Evolutionary conservation across 2,797 vertebrate genomes (phyloP).

Genomic region (Thamnophis elegans): DNA sequence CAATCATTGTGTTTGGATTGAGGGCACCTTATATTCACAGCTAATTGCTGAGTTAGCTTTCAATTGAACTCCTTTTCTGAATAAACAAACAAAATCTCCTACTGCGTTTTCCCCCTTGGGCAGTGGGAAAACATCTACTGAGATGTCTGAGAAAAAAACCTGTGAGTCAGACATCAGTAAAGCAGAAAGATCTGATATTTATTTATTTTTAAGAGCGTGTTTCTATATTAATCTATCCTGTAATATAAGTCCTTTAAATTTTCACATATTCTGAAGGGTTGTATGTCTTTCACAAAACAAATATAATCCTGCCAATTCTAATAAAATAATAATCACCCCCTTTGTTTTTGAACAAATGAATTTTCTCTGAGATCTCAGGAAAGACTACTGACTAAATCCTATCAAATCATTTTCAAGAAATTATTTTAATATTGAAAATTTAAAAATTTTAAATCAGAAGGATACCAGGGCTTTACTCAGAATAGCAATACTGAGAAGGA

Average conservation of each 20-base stretch:
- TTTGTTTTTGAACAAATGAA: not conserved
- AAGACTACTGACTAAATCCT: not conserved
- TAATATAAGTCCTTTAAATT: not conserved
- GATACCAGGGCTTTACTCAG: conserved; percentile 30
- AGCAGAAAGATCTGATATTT: conserved; percentile 5
- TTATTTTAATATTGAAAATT: not conserved
- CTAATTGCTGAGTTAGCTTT: conserved; percentile 59
- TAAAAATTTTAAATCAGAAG: not conserved
- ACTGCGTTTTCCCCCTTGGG: conserved; percentile 42
- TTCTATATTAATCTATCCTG: not conserved
- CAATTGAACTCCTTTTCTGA: conserved; percentile 62
- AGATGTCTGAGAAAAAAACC: not conserved
- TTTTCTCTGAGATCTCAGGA: not conserved
- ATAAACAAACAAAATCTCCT: conserved; percentile 52
- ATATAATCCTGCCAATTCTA: not conserved
- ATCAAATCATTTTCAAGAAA: not conserved
- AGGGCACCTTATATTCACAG: not conserved
- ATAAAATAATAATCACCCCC: not conserved
- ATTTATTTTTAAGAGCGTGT: not conserved
- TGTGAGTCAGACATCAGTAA: conserved; percentile 30
- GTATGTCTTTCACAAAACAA: not conserved
- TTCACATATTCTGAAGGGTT: not conserved
- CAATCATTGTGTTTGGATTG: not conserved
- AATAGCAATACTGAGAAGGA: conserved; percentile 49
- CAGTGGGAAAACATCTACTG: not conserved